Evolutionary conservation across 2,888 invertebrate genomes (phyloP).

Genomic region (Chelonus formosanus): DNA sequence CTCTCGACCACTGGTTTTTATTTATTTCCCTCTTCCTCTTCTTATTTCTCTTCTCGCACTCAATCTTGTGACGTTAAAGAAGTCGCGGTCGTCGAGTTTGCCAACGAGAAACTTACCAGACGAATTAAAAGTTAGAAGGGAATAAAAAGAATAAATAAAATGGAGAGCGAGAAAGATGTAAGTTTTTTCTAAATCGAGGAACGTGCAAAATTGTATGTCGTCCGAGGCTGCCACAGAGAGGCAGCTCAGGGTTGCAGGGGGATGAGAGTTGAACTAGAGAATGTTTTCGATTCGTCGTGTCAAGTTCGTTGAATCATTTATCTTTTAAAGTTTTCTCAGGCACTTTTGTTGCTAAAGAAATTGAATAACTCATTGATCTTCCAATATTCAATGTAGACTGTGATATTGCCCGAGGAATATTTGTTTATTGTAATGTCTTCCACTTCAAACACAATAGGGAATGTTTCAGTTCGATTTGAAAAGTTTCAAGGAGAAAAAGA

Average conservation of each 20-base stretch:
- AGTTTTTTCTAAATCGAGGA: slow-evolving; percentile 7
- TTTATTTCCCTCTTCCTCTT: slow-evolving; percentile 24
- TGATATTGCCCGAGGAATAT: slow-evolving; percentile 27
- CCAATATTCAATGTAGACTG: slow-evolving; percentile 21
- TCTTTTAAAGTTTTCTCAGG: slow-evolving; percentile 26
- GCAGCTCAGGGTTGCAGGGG: background rate
- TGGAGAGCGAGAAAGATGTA: slow-evolving; percentile 8
- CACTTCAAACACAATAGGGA: slow-evolving; percentile 28
- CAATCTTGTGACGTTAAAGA: slow-evolving; percentile 49
- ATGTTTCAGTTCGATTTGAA: slow-evolving; percentile 21
- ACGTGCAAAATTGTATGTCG: too few relatives aligned
- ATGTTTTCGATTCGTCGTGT: slow-evolving; percentile 1
- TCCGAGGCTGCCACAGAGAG: too few relatives aligned
- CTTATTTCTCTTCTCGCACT: slow-evolving; percentile 38
- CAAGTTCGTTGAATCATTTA: slow-evolving; percentile 10
- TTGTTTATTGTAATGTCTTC: slow-evolving; percentile 30
- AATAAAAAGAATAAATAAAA: slow-evolving; percentile 8
- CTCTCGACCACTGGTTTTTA: slow-evolving; percentile 16
- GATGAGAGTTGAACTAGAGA: background rate
- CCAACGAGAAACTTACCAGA: slow-evolving; percentile 51
- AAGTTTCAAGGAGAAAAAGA: slow-evolving; percentile 21
- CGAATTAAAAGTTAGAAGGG: slow-evolving; percentile 54
- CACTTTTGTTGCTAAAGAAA: slow-evolving; percentile 18
- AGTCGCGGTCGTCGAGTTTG: slow-evolving; percentile 45
- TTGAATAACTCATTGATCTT: slow-evolving; percentile 32